These are phyloP conservation scores for Mastomys coucha DNA, from an alignment of 2,113 vertebrate genomes.

Conservation along the genomic window DNA sequence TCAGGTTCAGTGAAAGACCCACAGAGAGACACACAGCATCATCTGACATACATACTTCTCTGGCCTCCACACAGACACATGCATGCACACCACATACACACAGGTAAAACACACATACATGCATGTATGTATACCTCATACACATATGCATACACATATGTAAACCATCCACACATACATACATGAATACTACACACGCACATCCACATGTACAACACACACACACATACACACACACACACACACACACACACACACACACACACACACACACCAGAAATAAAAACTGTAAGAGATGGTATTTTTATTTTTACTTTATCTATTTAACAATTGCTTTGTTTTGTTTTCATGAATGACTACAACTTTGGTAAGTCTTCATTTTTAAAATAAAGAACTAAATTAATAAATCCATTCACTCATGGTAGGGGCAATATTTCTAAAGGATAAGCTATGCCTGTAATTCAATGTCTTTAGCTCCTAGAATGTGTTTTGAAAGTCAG, in stretches of 20 bases:
- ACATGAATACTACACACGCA: neutral
- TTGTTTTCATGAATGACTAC: neutral
- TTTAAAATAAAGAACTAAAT: slow-evolving; percentile 17
- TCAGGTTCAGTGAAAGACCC: neutral
- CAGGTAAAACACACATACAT: neutral
- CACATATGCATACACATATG: neutral
- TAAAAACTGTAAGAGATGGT: neutral
- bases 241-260: neutral
- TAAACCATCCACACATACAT: neutral
- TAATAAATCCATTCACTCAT: neutral
- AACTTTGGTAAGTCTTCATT: neutral
- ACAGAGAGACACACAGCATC: neutral
- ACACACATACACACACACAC: neutral
- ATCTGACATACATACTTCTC: neutral
- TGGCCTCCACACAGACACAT: neutral
- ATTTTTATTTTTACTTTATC: neutral
- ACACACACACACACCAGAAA: neutral
- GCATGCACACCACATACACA: neutral
- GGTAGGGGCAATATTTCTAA: neutral
- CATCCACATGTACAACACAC: neutral
- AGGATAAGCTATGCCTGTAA: neutral
- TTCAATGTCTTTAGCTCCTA: slow-evolving; percentile 10
- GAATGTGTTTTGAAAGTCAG: neutral
- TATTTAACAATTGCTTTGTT: neutral
- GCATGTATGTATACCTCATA: neutral